Evolutionary conservation across 2,113 vertebrate genomes (phyloP), one percentile per base, ranked within the genome.

Genomic region (Lampris incognitus): DNA sequence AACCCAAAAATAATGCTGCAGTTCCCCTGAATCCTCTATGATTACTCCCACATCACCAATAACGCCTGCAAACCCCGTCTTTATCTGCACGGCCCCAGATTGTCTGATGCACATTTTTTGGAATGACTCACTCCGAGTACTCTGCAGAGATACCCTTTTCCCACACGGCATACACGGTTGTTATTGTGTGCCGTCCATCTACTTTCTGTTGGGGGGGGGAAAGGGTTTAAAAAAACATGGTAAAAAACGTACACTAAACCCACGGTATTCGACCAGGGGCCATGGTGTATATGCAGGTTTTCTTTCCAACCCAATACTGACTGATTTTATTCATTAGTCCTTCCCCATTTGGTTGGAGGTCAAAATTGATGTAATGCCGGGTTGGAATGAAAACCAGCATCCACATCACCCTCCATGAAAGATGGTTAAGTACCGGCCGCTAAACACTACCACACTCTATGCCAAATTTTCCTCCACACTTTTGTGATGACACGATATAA

Each of bases 11-110:
- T 86, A 88, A 83, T 62, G 71, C 70, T 40, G 57, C 85, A 78
- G 81, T 87, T 79, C 56, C 77, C 78, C 65, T 57, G 83, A 83
- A 86, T 86, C 77, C 66, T 73, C 79, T 62, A 75, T 80, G 44
- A 91, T 89, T 84, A 90, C 84, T 85, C 81, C 72, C 74, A 78
- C 57, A 4, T 88, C 74, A 85, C 72, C 76, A 74, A 76, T 87
- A 89, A 84, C 76, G 63, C 72, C 74, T 58, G 65, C 76, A 87
- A 82, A 84, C 79, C 71, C 49, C 63, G 73, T 84, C 72, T 62
- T 82, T 82, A 69, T 60, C 46, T 66, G 58, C 56, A 38, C 7
- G 55, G 37, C 63, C 38, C 70, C 52, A 37, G 10, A 79, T 74
- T 78, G 76, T 74, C 60, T 74, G 69, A 78, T 61, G 41, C 40